Evolutionary conservation across 2,888 invertebrate species (phyloP), one percentile per base, ranked within the genome.

Genomic region (Ichneumon xanthorius): DNA sequence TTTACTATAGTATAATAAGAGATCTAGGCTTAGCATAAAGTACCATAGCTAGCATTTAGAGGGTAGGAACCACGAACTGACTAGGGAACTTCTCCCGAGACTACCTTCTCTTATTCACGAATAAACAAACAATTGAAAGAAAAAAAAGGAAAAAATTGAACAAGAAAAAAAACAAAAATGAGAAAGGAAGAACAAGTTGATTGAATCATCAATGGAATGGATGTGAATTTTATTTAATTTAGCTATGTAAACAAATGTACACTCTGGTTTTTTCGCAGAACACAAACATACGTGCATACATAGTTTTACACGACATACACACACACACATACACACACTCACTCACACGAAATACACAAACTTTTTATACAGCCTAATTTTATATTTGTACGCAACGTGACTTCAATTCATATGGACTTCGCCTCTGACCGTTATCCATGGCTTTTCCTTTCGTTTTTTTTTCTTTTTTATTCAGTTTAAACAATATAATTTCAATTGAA

Each of bases 341-440:
- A 65, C 75, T 26, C 75, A 82, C 77, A 83, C 81, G 76, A 63
- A 82, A 65, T 82, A 89, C 87, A 85, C 88, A 87, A 85, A 91
- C 88, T 92, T 92, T 93, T 92, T 92, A 92, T 92, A 93, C 91
- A 93, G 93, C 91, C 92, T 92, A 92, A 92, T 93, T 92, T 92
- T 93, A 90, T 92, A 93, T 91, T 92, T 90, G 89, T 91, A 91
- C 87, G 90, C 90, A 90, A 89, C 83, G 89, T 88, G 89, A 87
- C 86, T 91, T 88, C 80, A 87, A 90, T 86, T 84, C 78, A 77
- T 89, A 88, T 89, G 87, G 86, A 90, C 86, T 90, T 90, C 90
- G 89, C 88, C 89, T 89, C 88, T 87, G 87, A 89, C 81, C 85
- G 86, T 88, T 79, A 87, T 84, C 86, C 71, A 71, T 82, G 78